Evolutionary conservation across 2,797 vertebrate genomes (phyloP).

Genomic region (Mallotus villosus): DNA sequence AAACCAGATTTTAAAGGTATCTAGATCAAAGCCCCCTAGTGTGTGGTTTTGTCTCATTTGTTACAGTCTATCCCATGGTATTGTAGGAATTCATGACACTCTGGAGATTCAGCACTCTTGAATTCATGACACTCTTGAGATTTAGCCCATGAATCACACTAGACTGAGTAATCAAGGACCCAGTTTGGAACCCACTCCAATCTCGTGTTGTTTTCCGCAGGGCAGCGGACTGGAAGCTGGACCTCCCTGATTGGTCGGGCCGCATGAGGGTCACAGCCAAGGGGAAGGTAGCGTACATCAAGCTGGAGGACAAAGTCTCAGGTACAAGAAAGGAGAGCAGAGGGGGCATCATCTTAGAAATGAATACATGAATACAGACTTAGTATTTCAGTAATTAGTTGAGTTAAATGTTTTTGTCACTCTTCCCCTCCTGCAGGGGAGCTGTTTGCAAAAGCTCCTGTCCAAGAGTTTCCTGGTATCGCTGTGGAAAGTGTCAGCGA

Average conservation of each 20-base stretch:
- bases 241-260: constrained; percentile 90
- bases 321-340: constrained; percentile 63
- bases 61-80: no score
- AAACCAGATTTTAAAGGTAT: no score
- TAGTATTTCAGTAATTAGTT: background rate
- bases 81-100: background rate
- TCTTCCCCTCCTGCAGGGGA: constrained; percentile 74
- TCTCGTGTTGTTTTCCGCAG: constrained; percentile 57
- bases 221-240: constrained; percentile 95
- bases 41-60: no score
- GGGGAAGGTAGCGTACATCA: constrained; percentile 87
- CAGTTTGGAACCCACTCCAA: background rate
- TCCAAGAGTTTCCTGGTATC: constrained; percentile 87
- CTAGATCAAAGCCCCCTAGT: no score
- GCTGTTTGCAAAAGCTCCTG: constrained; percentile 91
- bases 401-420: background rate
- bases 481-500: constrained; percentile 90
- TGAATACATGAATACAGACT: background rate
- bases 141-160: background rate
- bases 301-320: constrained; percentile 92
- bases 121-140: background rate
- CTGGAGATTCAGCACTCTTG: background rate
- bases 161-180: background rate
- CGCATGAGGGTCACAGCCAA: constrained; percentile 89
- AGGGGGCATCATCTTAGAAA: background rate